Evolutionary conservation across 2,797 vertebrate genomes (phyloP).

Genomic region (Myotis pilosus): DNA sequence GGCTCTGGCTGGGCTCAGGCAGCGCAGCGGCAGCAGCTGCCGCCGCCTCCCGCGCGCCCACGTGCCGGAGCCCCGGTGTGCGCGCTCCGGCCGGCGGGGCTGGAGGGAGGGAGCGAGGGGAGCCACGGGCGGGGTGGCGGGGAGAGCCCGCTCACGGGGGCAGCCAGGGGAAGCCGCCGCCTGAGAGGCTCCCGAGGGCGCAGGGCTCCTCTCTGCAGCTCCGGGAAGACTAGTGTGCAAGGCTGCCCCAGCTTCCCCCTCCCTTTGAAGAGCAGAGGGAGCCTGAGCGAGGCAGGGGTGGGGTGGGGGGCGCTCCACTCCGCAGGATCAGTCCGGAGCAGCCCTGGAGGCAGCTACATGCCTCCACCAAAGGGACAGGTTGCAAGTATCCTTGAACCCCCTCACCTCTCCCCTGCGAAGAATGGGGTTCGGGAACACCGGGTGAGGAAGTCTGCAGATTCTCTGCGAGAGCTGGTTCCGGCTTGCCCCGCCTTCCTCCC

Average conservation of each 20-base stretch:
- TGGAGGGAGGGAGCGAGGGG: neutral
- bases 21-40: constrained; percentile 66
- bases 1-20: constrained; percentile 53
- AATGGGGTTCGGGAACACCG: neutral
- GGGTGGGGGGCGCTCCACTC: neutral
- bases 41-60: constrained; percentile 77
- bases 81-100: constrained; percentile 56
- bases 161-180: neutral
- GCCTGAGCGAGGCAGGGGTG: neutral
- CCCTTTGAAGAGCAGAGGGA: constrained; percentile 7
- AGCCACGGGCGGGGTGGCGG: constrained; percentile 50
- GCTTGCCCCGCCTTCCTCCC: constrained; percentile 58
- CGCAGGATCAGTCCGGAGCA: neutral
- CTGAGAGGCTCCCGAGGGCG: neutral
- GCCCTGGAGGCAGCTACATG: neutral
- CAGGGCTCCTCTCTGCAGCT: constrained; percentile 37
- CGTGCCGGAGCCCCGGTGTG: constrained; percentile 75
- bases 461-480: neutral
- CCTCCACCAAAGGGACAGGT: neutral
- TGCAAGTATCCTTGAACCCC: neutral
- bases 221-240: neutral
- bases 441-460: neutral
- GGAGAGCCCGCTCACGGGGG: constrained; percentile 8
- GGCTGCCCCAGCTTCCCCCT: neutral
- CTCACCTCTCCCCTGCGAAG: neutral